These are phyloP conservation scores for Synodontis membranacea DNA, from an alignment of 2,113 vertebrate genomes.

Conservation along the genomic window DNA sequence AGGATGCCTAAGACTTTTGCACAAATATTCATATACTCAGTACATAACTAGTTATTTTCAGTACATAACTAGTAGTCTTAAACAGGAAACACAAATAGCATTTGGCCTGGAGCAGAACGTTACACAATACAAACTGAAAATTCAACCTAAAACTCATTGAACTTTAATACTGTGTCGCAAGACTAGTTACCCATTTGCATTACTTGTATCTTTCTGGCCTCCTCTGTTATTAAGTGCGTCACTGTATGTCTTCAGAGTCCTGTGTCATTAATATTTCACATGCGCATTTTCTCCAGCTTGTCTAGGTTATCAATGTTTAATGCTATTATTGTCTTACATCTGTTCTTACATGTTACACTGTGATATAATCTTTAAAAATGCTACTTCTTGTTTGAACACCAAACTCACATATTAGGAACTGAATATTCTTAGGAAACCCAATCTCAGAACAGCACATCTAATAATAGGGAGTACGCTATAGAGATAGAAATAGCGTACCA, in stretches of 20 bases:
- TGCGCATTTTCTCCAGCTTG: constrained; percentile 23
- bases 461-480: background rate
- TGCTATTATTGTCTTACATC: constrained; percentile 13
- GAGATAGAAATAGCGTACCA: no score
- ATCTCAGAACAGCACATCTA: constrained; percentile 20
- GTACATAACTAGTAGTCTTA: constrained; percentile 61
- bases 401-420: background rate
- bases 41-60: background rate
- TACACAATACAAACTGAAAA: constrained; percentile 45
- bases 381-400: constrained; percentile 12
- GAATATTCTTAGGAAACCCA: background rate
- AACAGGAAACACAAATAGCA: constrained; percentile 49
- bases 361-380: constrained; percentile 27
- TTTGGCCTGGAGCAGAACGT: constrained; percentile 46
- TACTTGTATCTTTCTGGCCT: background rate
- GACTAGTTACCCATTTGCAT: constrained; percentile 30
- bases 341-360: constrained; percentile 30
- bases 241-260: constrained; percentile 8
- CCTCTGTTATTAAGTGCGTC: background rate
- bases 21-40: no score
- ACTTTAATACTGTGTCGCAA: constrained; percentile 45
- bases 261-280: constrained; percentile 6
- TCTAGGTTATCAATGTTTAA: constrained; percentile 25
- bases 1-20: no score
- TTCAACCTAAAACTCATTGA: constrained; percentile 33